phyloP scores from a whole-genome alignment of 2,888 invertebrate genomes.

The Lucinisca nassula region DNA sequence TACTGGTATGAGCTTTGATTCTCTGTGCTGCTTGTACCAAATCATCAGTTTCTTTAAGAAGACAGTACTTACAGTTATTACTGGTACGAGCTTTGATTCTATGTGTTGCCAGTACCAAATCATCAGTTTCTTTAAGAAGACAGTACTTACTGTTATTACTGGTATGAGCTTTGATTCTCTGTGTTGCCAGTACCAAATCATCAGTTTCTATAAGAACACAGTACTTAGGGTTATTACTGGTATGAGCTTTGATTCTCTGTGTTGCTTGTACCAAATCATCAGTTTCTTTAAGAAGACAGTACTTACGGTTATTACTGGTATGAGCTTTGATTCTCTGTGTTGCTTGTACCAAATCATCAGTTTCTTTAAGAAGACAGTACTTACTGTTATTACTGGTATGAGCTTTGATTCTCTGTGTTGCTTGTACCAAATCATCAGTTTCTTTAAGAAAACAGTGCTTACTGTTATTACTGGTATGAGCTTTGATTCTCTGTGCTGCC shows the following conservation, averaged over 20 bases:
- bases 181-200: slow-evolving; percentile 78
- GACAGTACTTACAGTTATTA: too few species aligned
- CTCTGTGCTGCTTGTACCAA: slow-evolving; percentile 75
- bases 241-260: slow-evolving; percentile 62
- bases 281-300: slow-evolving; percentile 49
- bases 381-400: not conserved
- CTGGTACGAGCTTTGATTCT: too few species aligned
- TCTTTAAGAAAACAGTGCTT: slow-evolving; percentile 5
- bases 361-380: slow-evolving; percentile 43
- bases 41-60: slow-evolving; percentile 81
- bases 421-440: slow-evolving; percentile 79
- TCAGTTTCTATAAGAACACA: slow-evolving; percentile 77
- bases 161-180: slow-evolving; percentile 62
- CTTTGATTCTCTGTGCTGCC: slow-evolving; percentile 74
- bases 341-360: slow-evolving; percentile 80
- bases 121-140: too few species aligned
- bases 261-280: slow-evolving; percentile 81
- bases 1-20: slow-evolving; percentile 46
- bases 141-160: not conserved
- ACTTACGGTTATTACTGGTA: not conserved
- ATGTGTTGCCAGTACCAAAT: too few species aligned
- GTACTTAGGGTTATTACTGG: not conserved
- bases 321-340: slow-evolving; percentile 70
- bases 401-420: slow-evolving; percentile 73
- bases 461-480: not conserved